Base-by-base conservation (phyloP, 2,888 invertebrate genomes). In the Bimastos eiseni region DNA sequence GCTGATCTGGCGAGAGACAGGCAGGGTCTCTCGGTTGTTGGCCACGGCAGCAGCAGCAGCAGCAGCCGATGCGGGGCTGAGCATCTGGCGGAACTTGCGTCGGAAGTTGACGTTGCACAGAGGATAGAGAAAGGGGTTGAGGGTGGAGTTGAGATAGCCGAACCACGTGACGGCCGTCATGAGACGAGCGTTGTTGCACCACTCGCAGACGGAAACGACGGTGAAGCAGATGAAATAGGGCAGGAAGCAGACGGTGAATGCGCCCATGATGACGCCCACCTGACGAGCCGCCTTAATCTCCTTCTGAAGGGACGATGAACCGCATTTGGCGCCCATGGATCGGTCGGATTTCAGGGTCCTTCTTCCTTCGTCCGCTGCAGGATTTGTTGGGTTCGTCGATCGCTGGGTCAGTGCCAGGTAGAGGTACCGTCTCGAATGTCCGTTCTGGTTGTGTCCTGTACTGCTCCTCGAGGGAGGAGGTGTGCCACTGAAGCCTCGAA, bases 151-250 rank as follows among this genome's bases (percentile, higher is more conserved):
- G 83, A 96, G 93, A 93, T 96, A 96, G 6, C 96, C 96, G 3
- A 96, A 94, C 96, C 96, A 96, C 34, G 96, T 95, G 92, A 95
- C 95, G 8, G 95, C 95, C 37, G 95, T 95, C 92, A 96, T 94
- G 5, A 95, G 93, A 1, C 93, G 94, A 24, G 94, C 94, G 44
- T 94, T 93, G 1, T 96, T 94, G 92, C 96, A 96, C 90, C 94
- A 94, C 88, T 94, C 94, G 93, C 96, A 96, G 91, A 95, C 95
- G 88, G 96, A 95, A 92, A 96, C 96, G 34, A 96, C 96, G 90
- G 96, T 94, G 93, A 96, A 96, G 17, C 96, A 94, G 83, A 96
- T 95, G 93, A 96, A 96, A 93, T 96, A 96, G 34, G 96, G 96
- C 38, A 96, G 94, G 95, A 96, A 96, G 93, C 96, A 96, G 90